Evolutionary conservation across 2,113 vertebrate genomes (phyloP), one percentile per base, ranked within the genome.

Genomic region (Aegypius monachus): DNA sequence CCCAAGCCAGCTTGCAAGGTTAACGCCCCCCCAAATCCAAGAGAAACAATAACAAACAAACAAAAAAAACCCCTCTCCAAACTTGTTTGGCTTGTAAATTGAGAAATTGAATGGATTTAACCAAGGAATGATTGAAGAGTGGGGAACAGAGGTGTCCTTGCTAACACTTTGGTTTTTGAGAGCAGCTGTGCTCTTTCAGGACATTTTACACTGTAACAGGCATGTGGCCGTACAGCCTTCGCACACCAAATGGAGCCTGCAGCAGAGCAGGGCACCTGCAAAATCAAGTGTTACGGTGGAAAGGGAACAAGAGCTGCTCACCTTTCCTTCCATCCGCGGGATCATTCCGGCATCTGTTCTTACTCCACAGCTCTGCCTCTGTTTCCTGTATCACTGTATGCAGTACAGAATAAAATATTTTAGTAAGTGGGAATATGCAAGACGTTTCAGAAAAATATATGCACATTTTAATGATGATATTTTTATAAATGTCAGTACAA

Each of bases 31-130:
- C 1, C 9, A 10, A 88, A 83, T 11, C 16, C 45, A 45, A 52
- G 52, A 82, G 32, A 38, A 92, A 86, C 3, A 38, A 31, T 16
- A 62, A 17, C 31, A 75, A 42, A 20, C n/a, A 48, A 61, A 25
- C 38, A 31, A 43, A 43, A 7, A 9, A 13, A 0, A 1, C n/a
- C 17, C 3, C 16, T 55, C 4, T 15, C 17, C 9, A 22, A 66
- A 56, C 25, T 62, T 20, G 11, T 34, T 79, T 73, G 62, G 40
- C 16, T 22, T 43, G 32, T 61, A 71, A 66, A 50, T 27, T 25
- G n/a, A 75, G 56, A 71, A 52, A 80, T 20, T 10, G 18, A 52
- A 55, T 27, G 19, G 32, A 25, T 72, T 79, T 79, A 42, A 56
- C 16, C 23, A 12, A 42, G 62, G 67, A 14, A 42, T 13, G 36